Conservation (phyloP, 2,797 vertebrate species). For the Enteromius fasciolatus region DNA sequence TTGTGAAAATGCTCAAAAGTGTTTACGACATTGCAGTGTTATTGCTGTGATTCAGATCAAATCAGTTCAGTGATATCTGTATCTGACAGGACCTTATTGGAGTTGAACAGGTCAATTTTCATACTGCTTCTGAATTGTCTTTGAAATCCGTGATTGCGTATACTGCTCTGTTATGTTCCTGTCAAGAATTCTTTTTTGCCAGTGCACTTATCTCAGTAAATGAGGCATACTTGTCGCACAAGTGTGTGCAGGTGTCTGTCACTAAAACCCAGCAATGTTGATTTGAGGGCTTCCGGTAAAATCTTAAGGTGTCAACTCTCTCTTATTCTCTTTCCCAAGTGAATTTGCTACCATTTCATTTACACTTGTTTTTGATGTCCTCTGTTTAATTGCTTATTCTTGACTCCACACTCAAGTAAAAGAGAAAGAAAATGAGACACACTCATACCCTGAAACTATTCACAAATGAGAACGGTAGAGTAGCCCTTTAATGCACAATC, state of each 20-base stretch:
- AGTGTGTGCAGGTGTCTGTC: slow-evolving; percentile 71
- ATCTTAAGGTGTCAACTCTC: slow-evolving; percentile 32
- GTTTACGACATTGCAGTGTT: neutral
- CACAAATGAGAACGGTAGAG: no score
- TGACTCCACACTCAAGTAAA: slow-evolving; percentile 42
- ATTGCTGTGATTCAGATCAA: neutral
- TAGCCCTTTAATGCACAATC: neutral
- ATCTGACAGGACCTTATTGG: slow-evolving; percentile 49
- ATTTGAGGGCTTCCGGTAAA: slow-evolving; percentile 48
- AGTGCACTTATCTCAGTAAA: slow-evolving; percentile 72
- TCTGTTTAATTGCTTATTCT: slow-evolving; percentile 73
- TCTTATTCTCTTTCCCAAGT: neutral
- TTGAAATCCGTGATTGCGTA: slow-evolving; percentile 59
- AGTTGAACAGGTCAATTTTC: slow-evolving; percentile 69
- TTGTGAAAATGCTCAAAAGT: neutral
- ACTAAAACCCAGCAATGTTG: slow-evolving; percentile 51
- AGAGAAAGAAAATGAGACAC: neutral
- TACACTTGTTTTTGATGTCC: slow-evolving; percentile 59
- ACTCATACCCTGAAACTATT: no score
- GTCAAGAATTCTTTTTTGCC: slow-evolving; percentile 49
- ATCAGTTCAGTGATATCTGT: neutral
- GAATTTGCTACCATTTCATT: slow-evolving; percentile 60
- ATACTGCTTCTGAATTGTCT: slow-evolving; percentile 70
- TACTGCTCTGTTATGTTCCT: slow-evolving; percentile 50
- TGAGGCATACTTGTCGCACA: slow-evolving; percentile 71